Evolutionary conservation across 2,113 vertebrate genomes (phyloP).

Genomic region (Nestor notabilis): DNA sequence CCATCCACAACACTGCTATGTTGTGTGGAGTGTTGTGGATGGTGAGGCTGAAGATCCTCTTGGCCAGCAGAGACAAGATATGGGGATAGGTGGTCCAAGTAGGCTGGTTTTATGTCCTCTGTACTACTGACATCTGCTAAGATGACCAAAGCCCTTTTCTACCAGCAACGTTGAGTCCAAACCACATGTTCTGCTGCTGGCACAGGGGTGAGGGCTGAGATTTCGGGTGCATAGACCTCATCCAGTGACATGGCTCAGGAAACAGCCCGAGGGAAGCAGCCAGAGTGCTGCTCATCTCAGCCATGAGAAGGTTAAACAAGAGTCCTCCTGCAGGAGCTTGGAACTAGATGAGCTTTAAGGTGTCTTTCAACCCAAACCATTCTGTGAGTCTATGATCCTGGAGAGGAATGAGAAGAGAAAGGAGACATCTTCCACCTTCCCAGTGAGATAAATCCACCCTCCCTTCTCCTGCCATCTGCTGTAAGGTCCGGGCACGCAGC

Average conservation of each 20-base stretch:
- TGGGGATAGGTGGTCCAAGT: neutral
- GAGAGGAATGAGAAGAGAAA: neutral
- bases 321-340: neutral
- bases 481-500: fast-evolving
- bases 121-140: neutral
- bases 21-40: too few species aligned
- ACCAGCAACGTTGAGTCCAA: neutral
- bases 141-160: neutral
- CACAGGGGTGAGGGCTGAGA: neutral
- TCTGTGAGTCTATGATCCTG: neutral
- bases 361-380: neutral
- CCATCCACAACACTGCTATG: neutral
- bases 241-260: too few species aligned
- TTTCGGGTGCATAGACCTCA: neutral
- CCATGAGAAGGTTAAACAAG: neutral
- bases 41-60: neutral
- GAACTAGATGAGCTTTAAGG: neutral
- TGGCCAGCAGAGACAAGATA: neutral
- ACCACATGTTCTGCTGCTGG: neutral
- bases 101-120: neutral
- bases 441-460: neutral
- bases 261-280: too few species aligned
- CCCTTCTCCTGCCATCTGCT: neutral
- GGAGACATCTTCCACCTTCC: neutral
- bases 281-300: too few species aligned